Evolutionary conservation across 64 coral and sea anemone genomes (phyloP).

Genomic region (Dendrophyllia cribrosa): DNA sequence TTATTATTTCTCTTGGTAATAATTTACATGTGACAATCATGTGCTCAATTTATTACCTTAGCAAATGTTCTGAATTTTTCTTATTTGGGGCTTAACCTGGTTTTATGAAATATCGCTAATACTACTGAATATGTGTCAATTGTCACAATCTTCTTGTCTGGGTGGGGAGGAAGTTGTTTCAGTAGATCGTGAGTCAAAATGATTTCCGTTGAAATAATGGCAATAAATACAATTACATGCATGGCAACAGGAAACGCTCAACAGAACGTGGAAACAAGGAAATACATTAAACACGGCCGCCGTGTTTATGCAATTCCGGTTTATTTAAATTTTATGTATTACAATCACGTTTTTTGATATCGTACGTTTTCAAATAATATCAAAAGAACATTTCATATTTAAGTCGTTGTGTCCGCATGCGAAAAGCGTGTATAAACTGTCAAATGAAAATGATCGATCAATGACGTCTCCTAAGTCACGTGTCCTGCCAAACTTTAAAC

Average conservation of each 20-base stretch:
- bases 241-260: slow-evolving; percentile 22
- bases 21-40: background rate
- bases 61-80: too few relatives aligned
- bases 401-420: background rate
- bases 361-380: background rate
- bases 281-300: slow-evolving; percentile 5
- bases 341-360: background rate
- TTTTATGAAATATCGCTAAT: too few relatives aligned
- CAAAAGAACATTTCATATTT: background rate
- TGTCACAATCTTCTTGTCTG: background rate
- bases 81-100: too few relatives aligned
- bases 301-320: background rate
- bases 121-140: background rate
- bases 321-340: background rate
- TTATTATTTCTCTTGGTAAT: background rate
- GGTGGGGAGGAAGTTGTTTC: slow-evolving; percentile 16
- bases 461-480: slow-evolving; percentile 44
- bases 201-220: slow-evolving; percentile 5
- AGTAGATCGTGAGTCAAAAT: background rate
- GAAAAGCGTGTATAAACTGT: slow-evolving; percentile 35
- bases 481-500: slow-evolving; percentile 47
- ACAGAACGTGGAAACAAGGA: slow-evolving; percentile 8
- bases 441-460: slow-evolving; percentile 33
- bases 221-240: background rate
- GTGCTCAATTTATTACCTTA: too few relatives aligned